Evolutionary conservation across 2,797 vertebrate species (phyloP).

Genomic region (Perdix hodgsoniae): DNA sequence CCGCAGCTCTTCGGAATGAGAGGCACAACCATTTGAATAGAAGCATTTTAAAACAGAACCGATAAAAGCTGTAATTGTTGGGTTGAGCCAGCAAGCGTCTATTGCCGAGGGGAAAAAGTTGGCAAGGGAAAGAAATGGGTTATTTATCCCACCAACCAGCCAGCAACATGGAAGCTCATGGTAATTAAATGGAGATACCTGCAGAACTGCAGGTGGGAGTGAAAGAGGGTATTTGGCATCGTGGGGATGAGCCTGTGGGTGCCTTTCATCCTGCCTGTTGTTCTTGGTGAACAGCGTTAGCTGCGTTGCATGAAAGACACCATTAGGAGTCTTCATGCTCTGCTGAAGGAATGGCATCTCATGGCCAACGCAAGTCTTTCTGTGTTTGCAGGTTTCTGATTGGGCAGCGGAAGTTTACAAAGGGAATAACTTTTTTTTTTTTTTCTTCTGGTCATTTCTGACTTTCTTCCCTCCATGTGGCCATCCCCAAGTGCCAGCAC

Average conservation of each 20-base stretch:
- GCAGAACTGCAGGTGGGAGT: constrained; percentile 39
- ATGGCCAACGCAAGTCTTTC: constrained; percentile 61
- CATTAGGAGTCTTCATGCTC: constrained; percentile 52
- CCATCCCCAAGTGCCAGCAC: constrained; percentile 26
- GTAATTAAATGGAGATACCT: constrained; percentile 57
- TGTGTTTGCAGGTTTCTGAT: constrained; percentile 67
- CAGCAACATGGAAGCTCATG: constrained; percentile 16
- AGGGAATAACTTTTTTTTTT: constrained; percentile 26
- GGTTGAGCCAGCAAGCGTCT: constrained; percentile 53
- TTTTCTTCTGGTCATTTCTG: constrained; percentile 40
- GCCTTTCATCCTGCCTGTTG: constrained; percentile 54
- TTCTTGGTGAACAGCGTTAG: constrained; percentile 69
- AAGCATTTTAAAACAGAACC: constrained; percentile 70
- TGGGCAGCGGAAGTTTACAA: constrained; percentile 64
- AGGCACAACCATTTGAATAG: constrained; percentile 58
- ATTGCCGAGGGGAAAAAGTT: constrained; percentile 44
- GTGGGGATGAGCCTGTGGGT: background rate
- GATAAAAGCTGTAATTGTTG: constrained; percentile 64
- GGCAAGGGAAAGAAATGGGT: constrained; percentile 22
- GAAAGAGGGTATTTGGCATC: constrained; percentile 14
- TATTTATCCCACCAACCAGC: constrained; percentile 27
- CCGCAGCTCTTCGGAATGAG: constrained; percentile 58
- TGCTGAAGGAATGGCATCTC: constrained; percentile 50
- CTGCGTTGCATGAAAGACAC: constrained; percentile 64
- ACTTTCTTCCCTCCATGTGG: constrained; percentile 33